Conservation (phyloP, 2,113 vertebrate species). For the Lathamus discolor region DNA sequence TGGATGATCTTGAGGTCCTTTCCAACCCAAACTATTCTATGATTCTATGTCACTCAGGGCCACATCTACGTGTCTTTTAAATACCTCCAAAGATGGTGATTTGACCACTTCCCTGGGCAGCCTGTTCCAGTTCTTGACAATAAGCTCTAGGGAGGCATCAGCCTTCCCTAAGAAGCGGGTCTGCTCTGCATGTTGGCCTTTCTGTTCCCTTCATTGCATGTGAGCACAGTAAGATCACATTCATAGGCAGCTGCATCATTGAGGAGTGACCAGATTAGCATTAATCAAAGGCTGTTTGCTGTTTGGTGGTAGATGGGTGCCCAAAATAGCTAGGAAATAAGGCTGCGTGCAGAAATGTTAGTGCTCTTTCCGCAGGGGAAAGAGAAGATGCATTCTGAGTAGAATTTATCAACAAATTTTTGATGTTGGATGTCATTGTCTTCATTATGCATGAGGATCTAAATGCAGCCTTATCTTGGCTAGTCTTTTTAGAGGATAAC, state of each 20-base stretch:
- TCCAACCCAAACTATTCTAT: too few species aligned
- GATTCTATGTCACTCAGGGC: neutral
- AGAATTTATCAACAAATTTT: neutral
- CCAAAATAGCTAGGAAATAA: neutral
- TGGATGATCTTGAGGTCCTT: too few species aligned
- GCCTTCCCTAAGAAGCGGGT: neutral
- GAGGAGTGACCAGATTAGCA: neutral
- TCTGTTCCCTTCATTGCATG: accelerated
- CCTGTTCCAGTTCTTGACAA: neutral
- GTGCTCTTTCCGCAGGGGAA: neutral
- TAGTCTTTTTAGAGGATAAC: slow-evolving; percentile 13
- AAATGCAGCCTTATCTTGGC: slow-evolving; percentile 22
- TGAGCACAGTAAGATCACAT: accelerated
- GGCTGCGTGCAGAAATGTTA: neutral
- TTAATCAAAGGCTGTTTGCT: neutral
- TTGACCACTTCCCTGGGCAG: neutral
- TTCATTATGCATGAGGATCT: neutral
- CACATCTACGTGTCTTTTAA: neutral
- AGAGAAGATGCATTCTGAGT: neutral
- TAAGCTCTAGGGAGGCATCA: neutral
- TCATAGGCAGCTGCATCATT: neutral
- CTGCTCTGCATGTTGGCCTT: neutral
- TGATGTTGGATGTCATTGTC: neutral
- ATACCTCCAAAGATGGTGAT: too few species aligned
- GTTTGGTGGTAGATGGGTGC: neutral